Evolutionary conservation across 2,888 invertebrate species (phyloP), one percentile per base, ranked within the genome.

Genomic region (Microchrysa polita): DNA sequence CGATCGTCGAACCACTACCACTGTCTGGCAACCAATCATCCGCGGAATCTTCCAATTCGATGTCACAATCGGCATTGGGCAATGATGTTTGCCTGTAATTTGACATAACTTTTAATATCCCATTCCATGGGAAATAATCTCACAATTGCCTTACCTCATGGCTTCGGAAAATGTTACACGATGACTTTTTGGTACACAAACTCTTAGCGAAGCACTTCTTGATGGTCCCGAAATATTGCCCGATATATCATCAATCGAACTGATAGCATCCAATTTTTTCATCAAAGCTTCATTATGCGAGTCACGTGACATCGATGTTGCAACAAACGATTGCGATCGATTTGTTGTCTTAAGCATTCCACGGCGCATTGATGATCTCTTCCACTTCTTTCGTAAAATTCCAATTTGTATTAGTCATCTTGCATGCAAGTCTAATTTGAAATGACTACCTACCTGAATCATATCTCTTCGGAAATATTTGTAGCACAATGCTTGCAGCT

Each of bases 381-480:
- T 83, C 81, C 82, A 84, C 77, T 85, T 85, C 67, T 78, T 61
- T 22, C 42, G 53, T 27, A 44, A 23, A 53, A 23, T 34, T 18
- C n/a, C 22, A 27, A 74, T 63, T 23, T 59, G 42, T 23, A n/a
- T 55, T 61, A 57, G 16, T 69, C 4, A 52, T 52, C 14, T 52
- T 4, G 2, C 14, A 22, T 27, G 10, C 4, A 7, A n/a, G 10
- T 14, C n/a, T 63, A 63, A 14, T 16, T 34, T 34, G 12, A 53
- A 5, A 12, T 53, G 27, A 1, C 9, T 18, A 67, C 61, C 16
- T 69, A 78, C 77, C 73, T 97, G 96, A 78, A 97, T 93, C 91
- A 98, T 95, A 83, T 97, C 97, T 78, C 96, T 89, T 77, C 96
- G 87, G 82, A 97, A 96, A 85, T 96, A 96, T 83, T 96, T 94